Percentiles rank a stretch among this genome's conserved stretches.
These are phyloP conservation scores for Coremacera marginata DNA, from an alignment of 2,888 invertebrate genomes.

Conservation along the genomic window DNA sequence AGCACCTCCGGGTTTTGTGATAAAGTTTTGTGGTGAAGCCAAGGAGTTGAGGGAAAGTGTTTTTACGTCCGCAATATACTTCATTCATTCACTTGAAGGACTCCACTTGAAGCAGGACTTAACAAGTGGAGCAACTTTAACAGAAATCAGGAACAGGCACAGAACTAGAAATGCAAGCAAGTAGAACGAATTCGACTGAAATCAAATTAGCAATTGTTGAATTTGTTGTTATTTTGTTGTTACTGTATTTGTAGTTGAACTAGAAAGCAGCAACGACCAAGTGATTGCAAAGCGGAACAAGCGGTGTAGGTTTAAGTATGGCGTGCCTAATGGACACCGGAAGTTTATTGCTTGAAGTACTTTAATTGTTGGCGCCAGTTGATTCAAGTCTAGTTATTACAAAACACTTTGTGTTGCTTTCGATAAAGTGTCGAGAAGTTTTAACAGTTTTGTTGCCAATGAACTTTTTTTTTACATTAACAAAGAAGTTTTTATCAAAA, in stretches of 20 bases:
- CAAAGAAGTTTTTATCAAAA: too few relatives aligned
- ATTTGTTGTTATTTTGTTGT: not conserved
- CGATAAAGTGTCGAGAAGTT: not conserved
- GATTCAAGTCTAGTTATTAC: not conserved
- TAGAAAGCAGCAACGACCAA: not conserved
- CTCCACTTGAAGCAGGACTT: not conserved
- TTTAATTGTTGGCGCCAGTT: not conserved
- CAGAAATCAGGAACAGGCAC: not conserved
- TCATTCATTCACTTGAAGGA: not conserved
- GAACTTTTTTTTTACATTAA: not conserved
- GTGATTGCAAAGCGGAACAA: not conserved
- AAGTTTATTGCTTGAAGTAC: constrained; percentile 17
- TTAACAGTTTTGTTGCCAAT: not conserved
- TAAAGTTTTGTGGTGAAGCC: not conserved
- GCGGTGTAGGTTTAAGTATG: not conserved
- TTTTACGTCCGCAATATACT: not conserved
- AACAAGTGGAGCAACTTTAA: too few relatives aligned
- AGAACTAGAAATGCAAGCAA: not conserved
- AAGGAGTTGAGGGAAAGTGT: not conserved
- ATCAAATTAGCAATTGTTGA: constrained; percentile 27
- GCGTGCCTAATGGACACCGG: constrained; percentile 21
- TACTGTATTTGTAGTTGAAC: not conserved
- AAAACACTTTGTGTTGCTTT: not conserved
- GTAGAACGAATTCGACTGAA: constrained; percentile 7
- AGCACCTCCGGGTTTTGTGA: not conserved